A percentile compares a stretch with the other conserved stretches of the same genome.
phyloP scores from a whole-genome alignment of 1,140 invertebrate genomes.

The Druon quercuslanigerum region DNA sequence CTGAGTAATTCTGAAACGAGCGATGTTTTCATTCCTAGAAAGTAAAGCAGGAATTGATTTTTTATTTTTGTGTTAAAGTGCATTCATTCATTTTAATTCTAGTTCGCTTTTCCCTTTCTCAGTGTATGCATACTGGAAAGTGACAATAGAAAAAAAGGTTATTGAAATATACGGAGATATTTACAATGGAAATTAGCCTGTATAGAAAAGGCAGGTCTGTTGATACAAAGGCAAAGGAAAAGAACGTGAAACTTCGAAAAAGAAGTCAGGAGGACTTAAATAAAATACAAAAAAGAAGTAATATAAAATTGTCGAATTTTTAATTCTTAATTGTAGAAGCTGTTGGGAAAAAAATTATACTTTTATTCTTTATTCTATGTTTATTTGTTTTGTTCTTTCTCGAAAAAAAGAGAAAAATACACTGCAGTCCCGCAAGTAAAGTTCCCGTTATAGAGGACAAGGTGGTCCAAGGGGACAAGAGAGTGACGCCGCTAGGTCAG shows the following conservation, averaged over 20 bases:
- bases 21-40: not conserved
- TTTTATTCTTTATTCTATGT: no score
- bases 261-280: not conserved
- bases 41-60: not conserved
- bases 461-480: no score
- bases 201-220: not conserved
- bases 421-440: no score
- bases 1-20: no score
- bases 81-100: conserved; percentile 8
- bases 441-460: no score
- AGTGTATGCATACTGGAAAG: not conserved
- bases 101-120: not conserved
- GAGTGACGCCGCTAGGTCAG: no score
- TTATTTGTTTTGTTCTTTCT: no score
- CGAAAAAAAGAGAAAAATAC: no score
- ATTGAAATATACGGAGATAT: conserved; percentile 1
- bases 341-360: no score
- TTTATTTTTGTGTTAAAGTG: conserved; percentile 12
- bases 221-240: not conserved
- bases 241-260: not conserved
- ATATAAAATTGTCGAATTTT: not conserved
- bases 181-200: not conserved
- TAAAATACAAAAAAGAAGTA: not conserved
- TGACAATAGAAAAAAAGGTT: not conserved
- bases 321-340: no score